Base-by-base conservation (phyloP, 2,113 vertebrate genomes). In the Aegotheles bennettii region DNA sequence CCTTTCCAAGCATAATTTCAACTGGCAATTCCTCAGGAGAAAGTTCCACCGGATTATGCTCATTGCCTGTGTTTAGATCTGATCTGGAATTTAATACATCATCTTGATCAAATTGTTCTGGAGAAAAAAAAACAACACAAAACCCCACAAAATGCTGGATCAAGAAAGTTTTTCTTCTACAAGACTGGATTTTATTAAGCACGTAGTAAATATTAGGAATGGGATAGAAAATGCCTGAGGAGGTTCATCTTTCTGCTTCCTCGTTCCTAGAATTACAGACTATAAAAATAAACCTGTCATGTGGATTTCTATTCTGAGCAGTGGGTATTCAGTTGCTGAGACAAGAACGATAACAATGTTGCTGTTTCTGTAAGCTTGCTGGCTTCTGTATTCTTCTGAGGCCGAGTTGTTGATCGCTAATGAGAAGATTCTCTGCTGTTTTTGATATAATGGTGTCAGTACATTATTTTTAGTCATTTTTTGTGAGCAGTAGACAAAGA, bases 1-100 rank as follows among this genome's bases (percentile, higher is more conserved):
- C 98, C 98, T 98, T 96, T 65, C 98, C 98, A 93, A 98, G 89
- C 0, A 71, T 91, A 75, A 98, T 97, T 95, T 98, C 98, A 0
- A 5, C 2, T 16, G 63, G 89, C 11, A 90, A 90, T 65, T 97
- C 95, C 6, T 40, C 61, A 74, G 79, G 42, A 12, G 33, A 14
- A 9, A 14, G 2, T 15, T 50, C 50, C n/a, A 51, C 23, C 42
- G 35, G 42, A 36, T 53, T 7, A 10, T 3, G 9, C 28, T 51
- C 11, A 7, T 9, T 53, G 14, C 65, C 63, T 69, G 21, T 56
- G 35, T 40, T 25, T 64, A 65, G 9, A 21, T 81, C 85, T 48
- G 59, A 47, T 29, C 45, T 51, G 29, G 24, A 51, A n/a, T 31
- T 61, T 15, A 60, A 38, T 11, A 10, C 23, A 51, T 65, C 23